A percentile compares a stretch with the other conserved stretches of the same genome.
Conservation (phyloP, 2,888 invertebrate species). For the Stenodera caucasica region DNA sequence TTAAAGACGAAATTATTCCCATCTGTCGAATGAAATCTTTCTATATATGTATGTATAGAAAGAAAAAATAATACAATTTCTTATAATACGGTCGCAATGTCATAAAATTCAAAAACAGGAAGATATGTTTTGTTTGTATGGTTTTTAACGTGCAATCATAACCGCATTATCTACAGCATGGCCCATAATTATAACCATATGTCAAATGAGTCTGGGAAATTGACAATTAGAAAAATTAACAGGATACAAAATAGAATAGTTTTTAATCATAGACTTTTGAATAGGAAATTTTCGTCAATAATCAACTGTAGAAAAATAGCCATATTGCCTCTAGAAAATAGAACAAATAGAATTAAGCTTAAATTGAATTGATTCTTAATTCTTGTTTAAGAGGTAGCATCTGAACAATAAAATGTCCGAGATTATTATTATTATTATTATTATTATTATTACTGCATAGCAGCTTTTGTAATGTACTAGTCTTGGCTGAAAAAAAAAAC, state of each 20-base stretch:
- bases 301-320: conserved; percentile 8
- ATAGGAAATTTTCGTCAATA: too few relatives aligned
- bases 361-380: conserved; percentile 31
- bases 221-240: conserved; percentile 50
- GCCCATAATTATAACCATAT: conserved; percentile 54
- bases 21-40: conserved; percentile 1
- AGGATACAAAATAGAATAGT: conserved; percentile 13
- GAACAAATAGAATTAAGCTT: too few relatives aligned
- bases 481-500: conserved; percentile 6
- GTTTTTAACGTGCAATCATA: conserved; percentile 56
- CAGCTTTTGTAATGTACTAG: too few relatives aligned
- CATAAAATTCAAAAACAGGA: conserved; percentile 55
- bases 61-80: not conserved
- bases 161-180: conserved; percentile 48
- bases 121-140: conserved; percentile 54
- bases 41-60: too few relatives aligned
- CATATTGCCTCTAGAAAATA: too few relatives aligned
- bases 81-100: not conserved
- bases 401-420: conserved; percentile 29
- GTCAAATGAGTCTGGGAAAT: conserved; percentile 50
- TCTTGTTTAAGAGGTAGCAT: conserved; percentile 29
- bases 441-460: too few relatives aligned
- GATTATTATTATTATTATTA: too few relatives aligned
- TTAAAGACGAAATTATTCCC: not conserved
- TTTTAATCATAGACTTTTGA: not conserved